Conservation (phyloP, 2,888 invertebrate genomes). For the Cyaniris semiargus region DNA sequence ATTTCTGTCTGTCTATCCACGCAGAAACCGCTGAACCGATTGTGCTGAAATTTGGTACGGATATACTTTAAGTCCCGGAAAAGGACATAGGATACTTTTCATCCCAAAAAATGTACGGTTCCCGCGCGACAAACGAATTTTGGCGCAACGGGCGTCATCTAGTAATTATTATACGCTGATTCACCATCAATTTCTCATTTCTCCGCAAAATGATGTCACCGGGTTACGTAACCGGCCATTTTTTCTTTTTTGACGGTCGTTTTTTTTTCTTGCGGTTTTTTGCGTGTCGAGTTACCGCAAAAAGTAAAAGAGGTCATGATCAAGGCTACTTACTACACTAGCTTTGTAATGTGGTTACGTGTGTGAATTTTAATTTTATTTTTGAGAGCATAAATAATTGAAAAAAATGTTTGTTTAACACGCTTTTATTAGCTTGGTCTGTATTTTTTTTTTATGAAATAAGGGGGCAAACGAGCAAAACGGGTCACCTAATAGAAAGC, state of each 20-base stretch:
- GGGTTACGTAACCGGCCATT: conserved; percentile 2
- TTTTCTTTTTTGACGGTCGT: neutral
- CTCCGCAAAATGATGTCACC: neutral
- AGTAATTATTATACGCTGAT: neutral
- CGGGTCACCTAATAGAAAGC: neutral
- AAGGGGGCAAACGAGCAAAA: neutral
- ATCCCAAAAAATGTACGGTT: no score
- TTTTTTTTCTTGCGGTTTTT: conserved; percentile 27
- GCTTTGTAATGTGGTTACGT: neutral
- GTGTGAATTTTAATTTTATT: neutral
- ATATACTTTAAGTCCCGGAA: no score
- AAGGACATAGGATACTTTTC: no score
- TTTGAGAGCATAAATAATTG: no score
- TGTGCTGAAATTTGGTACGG: no score
- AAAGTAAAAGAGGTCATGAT: conserved; percentile 53
- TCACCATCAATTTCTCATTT: neutral
- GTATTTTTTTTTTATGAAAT: no score
- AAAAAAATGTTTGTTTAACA: no score
- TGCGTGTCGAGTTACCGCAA: conserved; percentile 46
- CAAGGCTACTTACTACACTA: conserved; percentile 46
- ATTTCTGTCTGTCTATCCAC: no score
- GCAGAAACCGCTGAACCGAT: no score
- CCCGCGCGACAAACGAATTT: no score
- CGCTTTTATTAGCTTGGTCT: no score
- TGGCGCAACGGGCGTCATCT: no score